Base-by-base conservation (phyloP, 23 tunicate species). In the Aplidium turbinatum region DNA sequence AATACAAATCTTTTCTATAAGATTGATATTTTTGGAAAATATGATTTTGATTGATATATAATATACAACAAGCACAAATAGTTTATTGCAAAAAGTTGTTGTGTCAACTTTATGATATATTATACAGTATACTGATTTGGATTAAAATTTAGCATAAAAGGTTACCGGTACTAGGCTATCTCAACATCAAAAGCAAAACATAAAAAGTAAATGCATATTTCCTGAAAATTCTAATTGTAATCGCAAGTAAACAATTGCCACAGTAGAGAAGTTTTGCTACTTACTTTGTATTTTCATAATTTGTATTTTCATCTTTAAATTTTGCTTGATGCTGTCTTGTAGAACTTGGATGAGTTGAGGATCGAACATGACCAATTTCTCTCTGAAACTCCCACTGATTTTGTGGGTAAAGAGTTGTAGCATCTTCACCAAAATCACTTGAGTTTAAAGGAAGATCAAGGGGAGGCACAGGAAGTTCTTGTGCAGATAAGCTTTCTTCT, bases 401-500 rank as follows among this genome's bases (percentile, higher is more conserved):
- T 42, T 11, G 50, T 9, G 11, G 50, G 11, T 11, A 16, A 16
- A 9, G 16, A 9, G 11, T 16, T 9, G 50, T 11, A 42, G 16
- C 70, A 31, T 63, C 70, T 33, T 33, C 70, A 63, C 31, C 22
- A 63, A 33, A 63, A 4, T 32, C 21, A 26, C 21, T 2, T 26
- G 19, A 32, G 18, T 22, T 47, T 63, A 3, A 24, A 19, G 2
- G 32, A 47, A 13, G 34, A 22, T 35, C 45, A 18, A 30, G 23
- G 16, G 24, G 16, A 5, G 47, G 29, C 70, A 35, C 23, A 2
- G 70, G 32, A 24, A 29, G 64, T 57, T 57, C 35, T 16, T 34
- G 47, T 20, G 75, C 24, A 1, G 56, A 42, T 35, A 75, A 54
- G 20, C 29, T n/a, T 19, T 75, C 58, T 26, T 75, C 80, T 16